These are phyloP conservation scores for Euwallacea fornicatus DNA, from an alignment of 1,140 invertebrate genomes.

Conservation along the genomic window DNA sequence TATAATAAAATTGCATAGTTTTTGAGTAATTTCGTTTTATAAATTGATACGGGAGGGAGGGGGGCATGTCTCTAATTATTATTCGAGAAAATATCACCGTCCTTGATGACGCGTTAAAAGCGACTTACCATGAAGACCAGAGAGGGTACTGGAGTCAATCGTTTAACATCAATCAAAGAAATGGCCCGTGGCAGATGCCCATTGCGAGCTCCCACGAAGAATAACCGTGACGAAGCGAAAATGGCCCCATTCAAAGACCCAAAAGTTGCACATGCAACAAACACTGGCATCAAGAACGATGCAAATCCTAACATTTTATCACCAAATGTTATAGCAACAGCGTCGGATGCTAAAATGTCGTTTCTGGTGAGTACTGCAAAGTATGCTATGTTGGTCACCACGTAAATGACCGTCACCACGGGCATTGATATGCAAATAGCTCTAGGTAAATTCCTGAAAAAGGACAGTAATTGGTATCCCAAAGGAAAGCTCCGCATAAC, in stretches of 20 bases:
- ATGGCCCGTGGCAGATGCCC: slow-evolving; percentile 87
- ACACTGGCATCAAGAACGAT: slow-evolving; percentile 86
- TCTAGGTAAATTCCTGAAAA: slow-evolving; percentile 80
- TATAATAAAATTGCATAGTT: no score
- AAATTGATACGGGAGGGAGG: background rate
- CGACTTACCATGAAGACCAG: slow-evolving; percentile 84
- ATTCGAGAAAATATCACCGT: background rate
- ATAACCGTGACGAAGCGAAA: slow-evolving; percentile 82
- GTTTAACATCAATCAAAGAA: slow-evolving; percentile 82
- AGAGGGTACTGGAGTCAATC: slow-evolving; percentile 87
- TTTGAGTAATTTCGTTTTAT: no score
- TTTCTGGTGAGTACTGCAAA: slow-evolving; percentile 80
- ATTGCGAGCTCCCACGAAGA: slow-evolving; percentile 90
- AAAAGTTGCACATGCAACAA: slow-evolving; percentile 85
- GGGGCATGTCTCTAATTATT: background rate
- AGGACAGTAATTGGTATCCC: slow-evolving; percentile 26
- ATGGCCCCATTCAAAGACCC: slow-evolving; percentile 87
- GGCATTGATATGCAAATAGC: slow-evolving; percentile 93
- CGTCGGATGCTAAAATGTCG: slow-evolving; percentile 80
- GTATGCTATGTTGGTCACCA: slow-evolving; percentile 88
- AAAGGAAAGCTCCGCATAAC: background rate
- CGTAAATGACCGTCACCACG: slow-evolving; percentile 85
- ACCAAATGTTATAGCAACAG: slow-evolving; percentile 91
- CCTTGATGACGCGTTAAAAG: slow-evolving; percentile 4
- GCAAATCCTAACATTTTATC: slow-evolving; percentile 75